Evolutionary conservation across 2,113 vertebrate genomes (phyloP), one percentile per base, ranked within the genome.

Genomic region (Carassius auratus): DNA sequence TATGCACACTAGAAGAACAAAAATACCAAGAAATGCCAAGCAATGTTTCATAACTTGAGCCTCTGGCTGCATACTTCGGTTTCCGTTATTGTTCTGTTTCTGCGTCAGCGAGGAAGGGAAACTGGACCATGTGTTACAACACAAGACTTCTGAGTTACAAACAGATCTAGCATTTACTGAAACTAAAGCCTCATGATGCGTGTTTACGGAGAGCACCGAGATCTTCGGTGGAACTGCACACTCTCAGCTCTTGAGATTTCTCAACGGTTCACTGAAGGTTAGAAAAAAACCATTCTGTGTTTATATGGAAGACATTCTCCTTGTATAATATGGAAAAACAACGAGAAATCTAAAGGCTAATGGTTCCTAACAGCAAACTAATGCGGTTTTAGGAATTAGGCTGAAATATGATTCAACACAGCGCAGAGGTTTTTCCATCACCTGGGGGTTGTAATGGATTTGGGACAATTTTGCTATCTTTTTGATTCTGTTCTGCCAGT

Each of bases 1-100:
- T 17, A 21, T 3, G 9, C 30, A 17, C 66, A 30, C 57, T 30
- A 71, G 36, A 71, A n/a, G 10, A 45, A 38, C 42, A 74, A 48
- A 75, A 48, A 48, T n/a, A 48, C 71, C 33, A 71, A 71, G 10
- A 74, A 75, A 75, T 75, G 71, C n/a, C 71, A 75, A 48, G 42
- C 42, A 50, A 45, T 4, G n/a, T 75, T 75, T 75, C n/a, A 26
- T 14, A 48, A 48, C 42, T 74, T 1, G 2, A 74, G 71, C 21
- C 21, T 45, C 38, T 23, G 69, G 19, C 38, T 45, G 38, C 38
- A 21, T 21, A 38, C 38, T 45, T 38, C 45, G 38, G 38, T 75
- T 75, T 75, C 71, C 48, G 71, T 75, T 75, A 75, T 26, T 23
- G 42, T 48, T 48, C 19, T 8, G 71, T 74, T 48, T 74, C 42